Evolutionary conservation across 1,140 invertebrate genomes (phyloP).

Genomic region (Paralvinella palmiformis): DNA sequence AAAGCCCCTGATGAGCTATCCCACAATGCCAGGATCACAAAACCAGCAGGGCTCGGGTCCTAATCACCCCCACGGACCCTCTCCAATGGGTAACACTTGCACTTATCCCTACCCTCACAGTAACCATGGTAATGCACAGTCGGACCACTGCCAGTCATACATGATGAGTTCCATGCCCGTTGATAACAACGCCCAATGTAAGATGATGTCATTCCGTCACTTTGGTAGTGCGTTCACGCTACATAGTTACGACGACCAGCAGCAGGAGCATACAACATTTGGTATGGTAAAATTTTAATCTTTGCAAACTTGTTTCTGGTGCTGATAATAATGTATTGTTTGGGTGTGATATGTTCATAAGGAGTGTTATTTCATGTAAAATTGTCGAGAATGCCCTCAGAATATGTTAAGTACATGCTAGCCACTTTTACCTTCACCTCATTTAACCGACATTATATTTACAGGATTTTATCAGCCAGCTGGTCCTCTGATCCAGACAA

Average conservation of each 20-base stretch:
- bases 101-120: constrained; percentile 3
- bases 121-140: not conserved
- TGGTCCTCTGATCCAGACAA: not conserved
- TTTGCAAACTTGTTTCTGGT: too few relatives aligned
- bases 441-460: too few relatives aligned
- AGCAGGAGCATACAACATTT: too few relatives aligned
- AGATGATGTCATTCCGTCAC: not conserved
- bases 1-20: too few relatives aligned
- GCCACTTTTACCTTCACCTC: too few relatives aligned
- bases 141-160: constrained; percentile 1
- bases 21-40: too few relatives aligned
- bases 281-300: too few relatives aligned
- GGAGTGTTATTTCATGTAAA: too few relatives aligned
- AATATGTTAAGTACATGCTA: too few relatives aligned
- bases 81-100: constrained; percentile 1
- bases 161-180: not conserved
- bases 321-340: too few relatives aligned
- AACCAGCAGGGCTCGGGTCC: not conserved
- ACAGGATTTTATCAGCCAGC: not conserved
- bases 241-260: not conserved
- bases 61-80: not conserved
- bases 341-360: too few relatives aligned
- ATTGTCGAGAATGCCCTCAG: too few relatives aligned
- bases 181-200: not conserved
- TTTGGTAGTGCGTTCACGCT: not conserved